Conservation (phyloP, 2,888 invertebrate species). For the Cephus rjabovi region DNA sequence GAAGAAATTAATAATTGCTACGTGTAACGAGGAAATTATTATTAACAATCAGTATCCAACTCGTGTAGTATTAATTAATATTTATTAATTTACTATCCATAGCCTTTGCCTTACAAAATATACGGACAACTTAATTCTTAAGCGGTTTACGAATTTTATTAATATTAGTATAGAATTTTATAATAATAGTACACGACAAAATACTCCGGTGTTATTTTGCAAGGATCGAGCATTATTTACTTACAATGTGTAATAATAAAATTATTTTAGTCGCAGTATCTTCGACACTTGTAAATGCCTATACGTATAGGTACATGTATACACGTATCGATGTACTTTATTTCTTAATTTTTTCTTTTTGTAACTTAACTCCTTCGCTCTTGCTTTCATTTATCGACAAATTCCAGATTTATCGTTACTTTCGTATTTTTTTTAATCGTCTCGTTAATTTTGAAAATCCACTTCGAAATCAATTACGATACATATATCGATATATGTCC, state of each 20-base stretch:
- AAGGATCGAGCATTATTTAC: neutral
- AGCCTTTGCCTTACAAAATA: slow-evolving; percentile 58
- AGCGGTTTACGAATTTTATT: slow-evolving; percentile 38
- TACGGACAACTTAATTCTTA: slow-evolving; percentile 56
- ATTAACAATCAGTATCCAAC: neutral
- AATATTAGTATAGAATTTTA: neutral
- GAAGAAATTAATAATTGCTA: too few relatives aligned
- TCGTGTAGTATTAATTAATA: slow-evolving; percentile 25
- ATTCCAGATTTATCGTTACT: neutral
- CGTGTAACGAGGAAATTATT: too few relatives aligned
- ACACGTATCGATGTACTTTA: neutral
- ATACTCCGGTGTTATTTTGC: slow-evolving; percentile 19
- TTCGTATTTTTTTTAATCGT: neutral
- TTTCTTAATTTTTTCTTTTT: neutral
- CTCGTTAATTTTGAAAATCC: neutral
- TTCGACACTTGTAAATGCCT: slow-evolving; percentile 36
- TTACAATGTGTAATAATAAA: neutral
- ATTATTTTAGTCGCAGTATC: slow-evolving; percentile 33
- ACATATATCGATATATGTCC: neutral
- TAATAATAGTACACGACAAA: slow-evolving; percentile 33
- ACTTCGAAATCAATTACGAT: neutral
- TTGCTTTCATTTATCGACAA: neutral
- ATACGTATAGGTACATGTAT: slow-evolving; percentile 21
- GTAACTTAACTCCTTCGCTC: neutral
- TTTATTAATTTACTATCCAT: slow-evolving; percentile 54